These are phyloP conservation scores for Hypothenemus hampei DNA, from an alignment of 1,140 invertebrate genomes.

Conservation along the genomic window DNA sequence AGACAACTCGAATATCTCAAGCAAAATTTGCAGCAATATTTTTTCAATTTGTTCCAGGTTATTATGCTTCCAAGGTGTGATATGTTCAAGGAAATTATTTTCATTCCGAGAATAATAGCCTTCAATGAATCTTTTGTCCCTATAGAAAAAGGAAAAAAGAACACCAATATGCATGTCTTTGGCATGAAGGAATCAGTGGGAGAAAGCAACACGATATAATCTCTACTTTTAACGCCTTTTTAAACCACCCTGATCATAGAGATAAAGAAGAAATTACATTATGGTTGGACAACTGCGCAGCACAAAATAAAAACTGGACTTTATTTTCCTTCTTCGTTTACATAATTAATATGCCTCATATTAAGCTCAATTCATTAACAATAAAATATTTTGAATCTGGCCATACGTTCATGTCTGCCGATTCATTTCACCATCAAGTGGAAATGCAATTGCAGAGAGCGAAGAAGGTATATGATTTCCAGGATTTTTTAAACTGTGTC, in stretches of 20 bases:
- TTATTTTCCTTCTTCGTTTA: too few species aligned
- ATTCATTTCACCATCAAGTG: too few species aligned
- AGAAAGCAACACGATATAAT: not conserved
- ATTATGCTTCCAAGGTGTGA: conserved; percentile 36
- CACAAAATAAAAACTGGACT: too few species aligned
- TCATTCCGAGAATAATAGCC: conserved; percentile 26
- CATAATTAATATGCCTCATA: too few species aligned
- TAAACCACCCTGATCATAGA: not conserved
- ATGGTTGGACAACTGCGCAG: too few species aligned
- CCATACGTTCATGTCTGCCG: too few species aligned
- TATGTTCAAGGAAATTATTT: conserved; percentile 33
- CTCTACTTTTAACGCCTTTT: not conserved
- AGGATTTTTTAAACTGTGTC: too few species aligned
- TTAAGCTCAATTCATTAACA: too few species aligned
- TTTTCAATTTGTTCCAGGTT: conserved; percentile 22
- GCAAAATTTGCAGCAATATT: not conserved
- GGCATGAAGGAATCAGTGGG: conserved; percentile 31
- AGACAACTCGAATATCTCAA: not conserved
- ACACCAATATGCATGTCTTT: conserved; percentile 26
- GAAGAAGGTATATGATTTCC: too few species aligned
- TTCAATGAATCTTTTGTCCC: conserved; percentile 35
- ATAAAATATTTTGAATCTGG: too few species aligned
- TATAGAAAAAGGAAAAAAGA: conserved; percentile 23
- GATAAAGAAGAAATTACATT: not conserved
- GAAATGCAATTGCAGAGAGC: too few species aligned